Conservation (phyloP, 2,888 invertebrate genomes). For the Nephrotoma guestfalica region DNA sequence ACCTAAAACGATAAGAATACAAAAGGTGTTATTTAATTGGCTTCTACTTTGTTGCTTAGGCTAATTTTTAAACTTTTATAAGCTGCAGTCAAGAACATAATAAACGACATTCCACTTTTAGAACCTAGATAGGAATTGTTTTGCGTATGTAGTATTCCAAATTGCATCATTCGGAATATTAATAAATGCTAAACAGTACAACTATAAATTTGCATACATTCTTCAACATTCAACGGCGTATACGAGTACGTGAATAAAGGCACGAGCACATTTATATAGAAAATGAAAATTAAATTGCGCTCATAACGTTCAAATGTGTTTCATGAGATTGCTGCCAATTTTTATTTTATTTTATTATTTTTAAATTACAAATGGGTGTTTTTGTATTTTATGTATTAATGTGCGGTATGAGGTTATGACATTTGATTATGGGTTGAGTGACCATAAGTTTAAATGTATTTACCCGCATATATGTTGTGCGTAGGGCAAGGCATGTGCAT, state of each 20-base stretch:
- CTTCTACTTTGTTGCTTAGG: too few relatives aligned
- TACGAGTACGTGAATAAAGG: not conserved
- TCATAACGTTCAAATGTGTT: not conserved
- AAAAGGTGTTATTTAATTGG: too few relatives aligned
- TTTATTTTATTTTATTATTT: not conserved
- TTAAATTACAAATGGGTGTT: not conserved
- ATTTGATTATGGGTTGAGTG: not conserved
- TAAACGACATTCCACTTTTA: too few relatives aligned
- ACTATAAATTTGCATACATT: not conserved
- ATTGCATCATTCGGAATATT: not conserved
- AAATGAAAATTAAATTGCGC: not conserved
- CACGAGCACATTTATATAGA: not conserved
- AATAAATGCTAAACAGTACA: not conserved
- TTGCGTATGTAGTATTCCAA: too few relatives aligned
- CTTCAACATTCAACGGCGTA: not conserved
- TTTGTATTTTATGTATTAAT: not conserved
- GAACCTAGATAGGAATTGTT: too few relatives aligned
- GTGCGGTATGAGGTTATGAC: not conserved
- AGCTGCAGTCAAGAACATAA: too few relatives aligned
- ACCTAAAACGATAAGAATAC: too few relatives aligned
- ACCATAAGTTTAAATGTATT: not conserved
- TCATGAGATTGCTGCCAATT: not conserved
- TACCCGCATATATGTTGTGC: too few relatives aligned
- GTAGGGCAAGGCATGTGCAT: too few relatives aligned
- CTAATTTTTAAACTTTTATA: too few relatives aligned